A percentile compares a stretch with the other conserved stretches of the same genome.
Evolutionary conservation across 2,888 invertebrate species (phyloP).

Genomic region (Gisinianus flammeolus): DNA sequence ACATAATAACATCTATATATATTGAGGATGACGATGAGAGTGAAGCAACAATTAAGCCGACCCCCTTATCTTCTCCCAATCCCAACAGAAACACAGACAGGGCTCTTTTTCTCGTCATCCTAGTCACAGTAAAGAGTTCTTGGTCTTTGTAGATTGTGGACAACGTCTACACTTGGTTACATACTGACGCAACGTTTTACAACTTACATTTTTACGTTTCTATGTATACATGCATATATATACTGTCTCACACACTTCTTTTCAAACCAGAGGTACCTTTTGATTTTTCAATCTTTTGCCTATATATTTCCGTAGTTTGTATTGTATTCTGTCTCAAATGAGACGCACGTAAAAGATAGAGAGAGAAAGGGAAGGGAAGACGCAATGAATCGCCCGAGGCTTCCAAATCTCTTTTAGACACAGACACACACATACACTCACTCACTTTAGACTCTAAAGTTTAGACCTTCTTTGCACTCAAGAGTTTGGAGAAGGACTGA

Average conservation of each 20-base stretch:
- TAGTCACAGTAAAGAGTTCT: slow-evolving; percentile 5
- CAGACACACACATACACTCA: background rate
- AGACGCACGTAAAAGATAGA: background rate
- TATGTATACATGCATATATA: background rate
- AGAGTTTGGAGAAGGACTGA: slow-evolving; percentile 13
- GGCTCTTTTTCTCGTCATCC: slow-evolving; percentile 10
- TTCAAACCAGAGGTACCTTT: slow-evolving; percentile 24
- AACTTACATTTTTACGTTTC: background rate
- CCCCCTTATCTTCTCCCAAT: slow-evolving; percentile 33
- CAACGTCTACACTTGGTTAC: background rate
- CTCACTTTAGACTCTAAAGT: background rate
- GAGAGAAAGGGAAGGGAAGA: slow-evolving; percentile 16
- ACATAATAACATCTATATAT: slow-evolving; percentile 13
- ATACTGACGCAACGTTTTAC: slow-evolving; percentile 2
- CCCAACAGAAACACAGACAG: background rate
- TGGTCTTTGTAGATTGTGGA: background rate
- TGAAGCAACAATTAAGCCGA: slow-evolving; percentile 39
- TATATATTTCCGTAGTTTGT: background rate
- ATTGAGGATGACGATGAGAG: slow-evolving; percentile 20
- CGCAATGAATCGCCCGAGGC: slow-evolving; percentile 7
- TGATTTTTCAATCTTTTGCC: slow-evolving; percentile 5
- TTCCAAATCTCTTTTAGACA: slow-evolving; percentile 10
- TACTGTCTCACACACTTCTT: background rate
- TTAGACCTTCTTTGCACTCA: slow-evolving; percentile 10
- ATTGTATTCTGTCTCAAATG: background rate